Base-by-base conservation (phyloP, 2,797 vertebrate genomes). In the Sebastes dallii region DNA sequence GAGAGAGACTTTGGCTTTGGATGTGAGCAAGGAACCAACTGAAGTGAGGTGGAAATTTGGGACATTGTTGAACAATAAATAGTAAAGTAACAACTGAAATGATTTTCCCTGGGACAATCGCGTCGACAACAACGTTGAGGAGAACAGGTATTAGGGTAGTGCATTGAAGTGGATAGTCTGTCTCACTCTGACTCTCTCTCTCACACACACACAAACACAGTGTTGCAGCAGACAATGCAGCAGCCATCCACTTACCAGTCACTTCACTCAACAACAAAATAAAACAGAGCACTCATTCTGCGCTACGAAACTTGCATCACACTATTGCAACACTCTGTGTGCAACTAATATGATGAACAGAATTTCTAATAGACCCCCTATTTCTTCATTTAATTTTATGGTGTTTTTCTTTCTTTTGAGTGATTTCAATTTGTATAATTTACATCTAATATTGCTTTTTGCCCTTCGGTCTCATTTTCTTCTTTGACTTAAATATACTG, bases 181-280 rank as follows among this genome's bases (percentile, higher is more conserved):
- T 73, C 69, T 66, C 67, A 8, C 54, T 22, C 32, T 25, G 12
- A 30, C 55, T 50, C 46, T 50, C 46, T 20, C 46, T 20, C 46
- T 4, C 42, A 11, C 55, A 69, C 14, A 58, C 39, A 58, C 39
- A 66, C 66, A 50, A 22, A 62, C 46, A 34, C n/a, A 27, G 60
- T 32, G 65, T 72, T 85, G 85, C 82, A 82, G 82, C 59, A 86
- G 83, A 89, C 76, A 87, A 83, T 88, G 77, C 83, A 89, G 82
- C 86, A 87, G 70, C 16, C 66, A 55, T 77, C 78, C 66, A 84
- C 82, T 78, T 88, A 77, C 75, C 67, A 77, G 79, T 84, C 79
- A 72, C 72, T 83, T 81, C 77, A 75, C 34, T 75, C 52, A 61
- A 78, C 71, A 72, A 72, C 39, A 78, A 82, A 72, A 84, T 65